phyloP scores from a whole-genome alignment of 2,113 vertebrate genomes.

The Heterochromis multidens region DNA sequence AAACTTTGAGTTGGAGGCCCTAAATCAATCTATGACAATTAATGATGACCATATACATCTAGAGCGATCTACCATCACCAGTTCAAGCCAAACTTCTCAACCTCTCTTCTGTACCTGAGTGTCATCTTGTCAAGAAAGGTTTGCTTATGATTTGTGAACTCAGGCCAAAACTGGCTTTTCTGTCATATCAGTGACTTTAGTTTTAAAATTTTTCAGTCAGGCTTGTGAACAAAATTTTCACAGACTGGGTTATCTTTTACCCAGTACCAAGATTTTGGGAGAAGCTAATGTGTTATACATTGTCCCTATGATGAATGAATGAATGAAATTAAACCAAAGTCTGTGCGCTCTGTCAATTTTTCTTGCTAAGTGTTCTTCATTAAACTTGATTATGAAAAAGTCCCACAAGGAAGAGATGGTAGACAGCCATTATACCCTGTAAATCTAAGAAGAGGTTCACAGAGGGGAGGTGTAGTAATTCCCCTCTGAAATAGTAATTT shows the following conservation, averaged over 20 bases:
- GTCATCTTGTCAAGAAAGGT: background rate
- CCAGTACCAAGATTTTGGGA: background rate
- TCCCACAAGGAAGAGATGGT: conserved; percentile 1
- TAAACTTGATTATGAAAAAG: conserved; percentile 27
- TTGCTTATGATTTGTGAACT: background rate
- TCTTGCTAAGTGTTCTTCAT: conserved; percentile 19
- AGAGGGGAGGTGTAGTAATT: background rate
- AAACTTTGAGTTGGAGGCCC: background rate
- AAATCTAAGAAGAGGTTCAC: background rate
- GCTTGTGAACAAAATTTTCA: background rate
- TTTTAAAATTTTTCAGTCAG: background rate
- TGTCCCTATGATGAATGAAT: background rate
- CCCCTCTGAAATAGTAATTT: background rate
- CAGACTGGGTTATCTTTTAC: background rate
- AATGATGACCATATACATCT: background rate
- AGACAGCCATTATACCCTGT: background rate
- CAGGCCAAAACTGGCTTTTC: background rate
- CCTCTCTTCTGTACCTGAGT: background rate
- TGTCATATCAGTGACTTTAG: background rate
- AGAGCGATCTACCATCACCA: background rate
- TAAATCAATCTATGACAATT: background rate
- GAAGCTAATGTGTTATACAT: background rate
- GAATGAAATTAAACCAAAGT: conserved; percentile 1
- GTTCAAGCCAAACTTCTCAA: background rate
- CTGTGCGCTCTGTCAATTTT: background rate